Percentiles rank a stretch among this genome's conserved stretches.
These are phyloP conservation scores for Chironomus striatipennis DNA, from an alignment of 1,140 invertebrate genomes.

Conservation along the genomic window DNA sequence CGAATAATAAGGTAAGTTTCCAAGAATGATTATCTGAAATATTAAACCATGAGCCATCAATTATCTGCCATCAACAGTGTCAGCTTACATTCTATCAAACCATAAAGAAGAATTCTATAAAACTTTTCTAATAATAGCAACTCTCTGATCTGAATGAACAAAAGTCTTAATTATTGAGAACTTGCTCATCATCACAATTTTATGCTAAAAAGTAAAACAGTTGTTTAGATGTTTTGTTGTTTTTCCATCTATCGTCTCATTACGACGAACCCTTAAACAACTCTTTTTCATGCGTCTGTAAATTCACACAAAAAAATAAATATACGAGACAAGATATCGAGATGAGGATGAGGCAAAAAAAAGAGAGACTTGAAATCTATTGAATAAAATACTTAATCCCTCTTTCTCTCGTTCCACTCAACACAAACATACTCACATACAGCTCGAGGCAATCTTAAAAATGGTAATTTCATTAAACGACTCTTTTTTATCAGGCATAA, in stretches of 20 bases:
- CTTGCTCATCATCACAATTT: background rate
- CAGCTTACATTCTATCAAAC: too few species aligned
- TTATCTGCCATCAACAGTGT: too few species aligned
- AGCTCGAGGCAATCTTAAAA: background rate
- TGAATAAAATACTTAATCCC: background rate
- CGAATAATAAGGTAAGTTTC: too few species aligned
- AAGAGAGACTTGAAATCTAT: background rate
- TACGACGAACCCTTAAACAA: background rate
- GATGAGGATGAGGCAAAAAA: background rate
- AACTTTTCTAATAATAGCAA: too few species aligned
- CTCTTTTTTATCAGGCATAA: background rate
- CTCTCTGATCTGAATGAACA: too few species aligned
- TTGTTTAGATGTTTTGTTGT: too few species aligned
- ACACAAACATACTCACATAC: background rate
- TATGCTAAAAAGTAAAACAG: too few species aligned
- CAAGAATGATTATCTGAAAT: too few species aligned
- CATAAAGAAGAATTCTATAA: too few species aligned
- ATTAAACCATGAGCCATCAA: too few species aligned
- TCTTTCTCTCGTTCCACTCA: background rate
- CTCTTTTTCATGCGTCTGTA: background rate
- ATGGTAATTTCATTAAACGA: conserved; percentile 9
- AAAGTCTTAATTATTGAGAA: background rate
- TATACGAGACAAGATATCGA: background rate
- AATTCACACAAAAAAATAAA: background rate
- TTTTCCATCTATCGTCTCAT: too few species aligned